phyloP scores from a whole-genome alignment of 2,797 vertebrate genomes.

The Aphelocoma californica region DNA sequence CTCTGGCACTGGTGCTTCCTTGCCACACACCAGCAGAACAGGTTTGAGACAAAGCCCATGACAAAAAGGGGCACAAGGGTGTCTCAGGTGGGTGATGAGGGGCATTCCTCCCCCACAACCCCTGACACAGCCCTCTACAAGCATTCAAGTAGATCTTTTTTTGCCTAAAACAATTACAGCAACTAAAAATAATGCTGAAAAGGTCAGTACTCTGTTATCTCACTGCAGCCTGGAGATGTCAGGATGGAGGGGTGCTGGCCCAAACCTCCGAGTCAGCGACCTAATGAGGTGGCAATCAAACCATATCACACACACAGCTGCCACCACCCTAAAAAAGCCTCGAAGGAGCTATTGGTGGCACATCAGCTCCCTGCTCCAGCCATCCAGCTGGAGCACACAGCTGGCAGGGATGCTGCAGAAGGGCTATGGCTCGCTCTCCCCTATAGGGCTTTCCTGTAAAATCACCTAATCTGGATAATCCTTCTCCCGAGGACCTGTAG shows the following conservation, averaged over 20 bases:
- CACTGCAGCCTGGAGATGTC: rapidly evolving
- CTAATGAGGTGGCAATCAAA: not conserved
- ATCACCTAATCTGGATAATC: not conserved
- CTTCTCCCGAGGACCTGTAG: not conserved
- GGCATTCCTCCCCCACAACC: not conserved
- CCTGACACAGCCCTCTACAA: not conserved
- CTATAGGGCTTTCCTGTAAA: not conserved
- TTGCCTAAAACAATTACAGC: not conserved
- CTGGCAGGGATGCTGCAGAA: not conserved
- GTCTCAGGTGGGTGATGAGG: not conserved
- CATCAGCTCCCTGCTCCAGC: not conserved
- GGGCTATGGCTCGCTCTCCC: rapidly evolving
- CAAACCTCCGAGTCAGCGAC: not conserved
- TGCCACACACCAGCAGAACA: not conserved
- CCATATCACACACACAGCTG: not conserved
- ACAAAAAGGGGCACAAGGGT: not conserved
- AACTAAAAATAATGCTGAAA: not conserved
- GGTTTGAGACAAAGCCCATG: not conserved
- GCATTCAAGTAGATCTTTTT: not conserved
- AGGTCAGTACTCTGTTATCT: not conserved
- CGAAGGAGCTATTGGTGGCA: not conserved
- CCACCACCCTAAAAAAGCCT: not conserved
- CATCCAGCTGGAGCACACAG: not conserved
- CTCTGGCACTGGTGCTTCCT: not conserved
- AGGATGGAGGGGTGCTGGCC: not conserved